Percentiles rank a stretch among this genome's conserved stretches.
These are phyloP conservation scores for Pempheris klunzingeri DNA, from an alignment of 2,797 vertebrate species.

Conservation along the genomic window DNA sequence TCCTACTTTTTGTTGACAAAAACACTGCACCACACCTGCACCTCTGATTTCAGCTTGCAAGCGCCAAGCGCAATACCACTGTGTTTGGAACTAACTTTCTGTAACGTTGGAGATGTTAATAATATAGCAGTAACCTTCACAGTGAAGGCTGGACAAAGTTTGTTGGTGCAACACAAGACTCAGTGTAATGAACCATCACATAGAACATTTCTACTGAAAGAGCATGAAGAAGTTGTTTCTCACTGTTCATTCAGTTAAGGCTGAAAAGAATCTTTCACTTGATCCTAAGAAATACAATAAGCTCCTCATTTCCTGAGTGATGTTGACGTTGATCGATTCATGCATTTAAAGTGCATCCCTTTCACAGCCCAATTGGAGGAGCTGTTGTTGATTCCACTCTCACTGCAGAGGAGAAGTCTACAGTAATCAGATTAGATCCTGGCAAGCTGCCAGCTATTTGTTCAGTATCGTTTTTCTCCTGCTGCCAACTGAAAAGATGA, in stretches of 20 bases:
- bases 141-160: too few relatives aligned
- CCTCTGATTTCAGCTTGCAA: conserved; percentile 1
- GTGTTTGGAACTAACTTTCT: neutral
- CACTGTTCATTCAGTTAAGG: conserved; percentile 10
- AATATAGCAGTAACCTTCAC: neutral
- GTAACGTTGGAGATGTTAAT: neutral
- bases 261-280: conserved; percentile 46
- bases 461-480: conserved; percentile 56
- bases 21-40: neutral
- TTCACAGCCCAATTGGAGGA: conserved; percentile 44
- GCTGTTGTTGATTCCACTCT: conserved; percentile 59
- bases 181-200: conserved; percentile 1
- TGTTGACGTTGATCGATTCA: conserved; percentile 63
- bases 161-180: too few relatives aligned
- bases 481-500: conserved; percentile 54
- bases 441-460: conserved; percentile 58
- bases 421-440: conserved; percentile 65
- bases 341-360: conserved; percentile 65
- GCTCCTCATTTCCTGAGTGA: conserved; percentile 67
- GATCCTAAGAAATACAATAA: conserved; percentile 60
- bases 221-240: neutral
- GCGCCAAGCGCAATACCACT: neutral
- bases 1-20: neutral
- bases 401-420: conserved; percentile 47
- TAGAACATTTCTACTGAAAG: neutral